Evolutionary conservation across 2,113 vertebrate genomes (phyloP).

Genomic region (Bufo gargarizans): DNA sequence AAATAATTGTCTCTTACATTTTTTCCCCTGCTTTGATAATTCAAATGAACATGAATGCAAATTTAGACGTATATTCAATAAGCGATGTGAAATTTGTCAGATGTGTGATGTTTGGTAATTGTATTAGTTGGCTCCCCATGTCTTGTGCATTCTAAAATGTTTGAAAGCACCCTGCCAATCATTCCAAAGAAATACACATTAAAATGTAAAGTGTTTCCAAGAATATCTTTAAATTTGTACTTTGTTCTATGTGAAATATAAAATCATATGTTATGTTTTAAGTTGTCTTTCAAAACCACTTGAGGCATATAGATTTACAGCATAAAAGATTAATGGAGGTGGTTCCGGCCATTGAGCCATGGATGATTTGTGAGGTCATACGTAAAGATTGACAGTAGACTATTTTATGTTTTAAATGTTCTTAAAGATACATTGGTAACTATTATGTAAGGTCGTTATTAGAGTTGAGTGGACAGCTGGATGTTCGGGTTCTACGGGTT

Average conservation of each 20-base stretch:
- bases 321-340: not conserved
- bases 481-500: no score
- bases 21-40: not conserved
- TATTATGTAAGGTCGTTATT: not conserved
- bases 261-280: not conserved
- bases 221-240: conserved; percentile 16
- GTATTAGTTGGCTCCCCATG: conserved; percentile 16
- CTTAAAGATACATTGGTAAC: not conserved
- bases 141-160: not conserved
- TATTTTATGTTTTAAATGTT: not conserved
- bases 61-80: conserved; percentile 28
- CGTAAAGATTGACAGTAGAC: not conserved
- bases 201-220: conserved; percentile 31
- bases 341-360: not conserved
- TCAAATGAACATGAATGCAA: conserved; percentile 7
- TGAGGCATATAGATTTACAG: not conserved
- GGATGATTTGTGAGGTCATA: not conserved
- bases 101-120: conserved; percentile 27
- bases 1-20: not conserved
- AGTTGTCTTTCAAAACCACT: not conserved
- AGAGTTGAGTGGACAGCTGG: no score
- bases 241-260: not conserved
- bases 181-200: not conserved
- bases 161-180: conserved; percentile 14
- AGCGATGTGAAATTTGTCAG: conserved; percentile 27